A percentile compares a stretch with the other conserved stretches of the same genome.
These are phyloP conservation scores for Chaitophorus viminalis DNA, from an alignment of 2,888 invertebrate species.

Conservation along the genomic window DNA sequence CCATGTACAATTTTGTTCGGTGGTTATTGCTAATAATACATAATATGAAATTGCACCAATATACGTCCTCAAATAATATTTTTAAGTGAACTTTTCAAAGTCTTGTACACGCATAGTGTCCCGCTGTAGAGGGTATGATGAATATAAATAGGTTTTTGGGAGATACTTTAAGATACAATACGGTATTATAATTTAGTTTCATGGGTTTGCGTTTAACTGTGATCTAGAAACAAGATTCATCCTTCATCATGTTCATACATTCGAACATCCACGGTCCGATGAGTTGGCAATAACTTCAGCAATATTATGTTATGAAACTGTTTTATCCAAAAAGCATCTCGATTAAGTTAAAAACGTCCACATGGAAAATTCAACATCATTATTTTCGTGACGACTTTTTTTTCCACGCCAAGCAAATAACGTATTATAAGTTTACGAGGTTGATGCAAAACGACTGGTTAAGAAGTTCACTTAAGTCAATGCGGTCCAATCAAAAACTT, in stretches of 20 bases:
- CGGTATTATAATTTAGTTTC: not conserved
- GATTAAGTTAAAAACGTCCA: not conserved
- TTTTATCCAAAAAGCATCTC: not conserved
- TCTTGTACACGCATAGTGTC: not conserved
- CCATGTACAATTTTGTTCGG: not conserved
- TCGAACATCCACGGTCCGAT: conserved; percentile 46
- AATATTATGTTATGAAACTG: conserved; percentile 28
- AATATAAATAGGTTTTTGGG: conserved; percentile 43
- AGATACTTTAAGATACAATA: conserved; percentile 8
- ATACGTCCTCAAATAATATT: not conserved
- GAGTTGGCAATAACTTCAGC: conserved; percentile 17
- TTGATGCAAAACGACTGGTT: not conserved
- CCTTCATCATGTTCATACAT: conserved; percentile 7
- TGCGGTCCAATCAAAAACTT: not conserved
- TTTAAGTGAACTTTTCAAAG: conserved; percentile 38
- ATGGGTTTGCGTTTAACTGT: conserved; percentile 18
- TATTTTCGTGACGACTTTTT: not conserved
- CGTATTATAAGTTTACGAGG: not conserved
- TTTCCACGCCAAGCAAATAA: not conserved
- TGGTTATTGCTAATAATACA: conserved; percentile 11
- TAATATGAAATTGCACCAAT: not conserved
- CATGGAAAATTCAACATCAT: not conserved
- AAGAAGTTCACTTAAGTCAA: not conserved
- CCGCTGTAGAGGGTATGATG: conserved; percentile 3
- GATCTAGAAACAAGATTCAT: conserved; percentile 14